Conservation (phyloP, 1,140 invertebrate species). For the Pachypsylla venusta region DNA sequence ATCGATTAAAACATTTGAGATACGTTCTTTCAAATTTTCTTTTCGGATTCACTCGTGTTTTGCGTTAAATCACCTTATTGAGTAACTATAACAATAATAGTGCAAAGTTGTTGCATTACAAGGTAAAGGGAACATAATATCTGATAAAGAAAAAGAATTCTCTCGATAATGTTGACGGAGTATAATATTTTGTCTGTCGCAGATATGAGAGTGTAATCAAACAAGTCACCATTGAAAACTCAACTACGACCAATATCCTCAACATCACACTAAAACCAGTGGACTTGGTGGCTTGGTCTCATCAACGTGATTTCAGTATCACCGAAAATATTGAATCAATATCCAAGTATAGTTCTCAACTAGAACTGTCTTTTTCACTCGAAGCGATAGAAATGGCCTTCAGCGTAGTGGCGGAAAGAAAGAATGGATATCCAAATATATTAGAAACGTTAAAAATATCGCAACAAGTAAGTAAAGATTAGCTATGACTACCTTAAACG, state of each 20-base stretch:
- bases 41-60: no score
- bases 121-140: no score
- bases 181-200: slow-evolving; percentile 24
- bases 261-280: slow-evolving; percentile 69
- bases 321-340: slow-evolving; percentile 21
- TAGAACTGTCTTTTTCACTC: background rate
- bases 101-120: no score
- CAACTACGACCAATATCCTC: slow-evolving; percentile 37
- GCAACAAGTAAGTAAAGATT: background rate
- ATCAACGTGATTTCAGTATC: slow-evolving; percentile 52
- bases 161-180: background rate
- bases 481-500: background rate
- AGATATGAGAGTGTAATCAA: slow-evolving; percentile 49
- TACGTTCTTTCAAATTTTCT: no score
- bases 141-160: no score
- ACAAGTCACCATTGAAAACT: slow-evolving; percentile 42
- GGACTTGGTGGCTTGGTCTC: slow-evolving; percentile 61
- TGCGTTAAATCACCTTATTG: no score
- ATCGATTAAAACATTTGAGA: no score
- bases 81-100: no score
- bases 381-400: background rate
- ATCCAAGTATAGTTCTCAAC: background rate
- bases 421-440: background rate
- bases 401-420: background rate
- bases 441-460: background rate